Evolutionary conservation across 2,888 invertebrate genomes (phyloP), one percentile per base, ranked within the genome.

Genomic region (Dicyrtoma fusca): DNA sequence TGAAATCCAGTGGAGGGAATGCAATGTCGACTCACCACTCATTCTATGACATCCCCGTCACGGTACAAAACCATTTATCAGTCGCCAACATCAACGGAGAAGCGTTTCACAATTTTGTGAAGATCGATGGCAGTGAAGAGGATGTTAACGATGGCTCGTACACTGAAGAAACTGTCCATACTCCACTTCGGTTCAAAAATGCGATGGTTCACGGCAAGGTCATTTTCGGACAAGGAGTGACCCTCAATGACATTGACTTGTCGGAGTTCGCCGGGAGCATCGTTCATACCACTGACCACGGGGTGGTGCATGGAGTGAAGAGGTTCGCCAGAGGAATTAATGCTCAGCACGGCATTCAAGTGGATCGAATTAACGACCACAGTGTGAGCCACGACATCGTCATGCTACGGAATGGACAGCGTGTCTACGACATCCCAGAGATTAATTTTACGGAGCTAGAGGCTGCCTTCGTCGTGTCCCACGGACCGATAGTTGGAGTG

Each of bases 1-100:
- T 77, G 79, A 71, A 73, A 45, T 68, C 47, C 23, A 1, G 42
- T 19, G 65, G 62, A n/a, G 17, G 72, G 47, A 79, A 76, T 44
- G 49, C 59, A 11, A 69, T 69, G 10, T 13, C 68, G 0, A 61
- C 26, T 3, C 55, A 72, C 11, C 49, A 77, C 11, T 55, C 74
- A 23, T 55, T 79, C 2, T 49, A 44, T 4, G 57, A 68, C 11
- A 66, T 71, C 57, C 34, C 53, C 13, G 72, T 76, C 0, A 25
- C 13, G 0, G 55, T 74, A 17, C 14, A 25, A 34, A 62, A 71
- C 8, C 44, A 61, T 19, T 77, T 77, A 23, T 34, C 45, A 63
- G 74, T 76, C 1, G 65, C 42, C 1, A 69, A 53, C 19, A n/a
- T 79, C 6, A 75, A 76, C 53, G 64, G 23, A 3, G 66, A 76